Percentiles rank a stretch among this genome's conserved stretches.
Evolutionary conservation across 2,797 vertebrate genomes (phyloP).

Genomic region (Liasis olivaceus): DNA sequence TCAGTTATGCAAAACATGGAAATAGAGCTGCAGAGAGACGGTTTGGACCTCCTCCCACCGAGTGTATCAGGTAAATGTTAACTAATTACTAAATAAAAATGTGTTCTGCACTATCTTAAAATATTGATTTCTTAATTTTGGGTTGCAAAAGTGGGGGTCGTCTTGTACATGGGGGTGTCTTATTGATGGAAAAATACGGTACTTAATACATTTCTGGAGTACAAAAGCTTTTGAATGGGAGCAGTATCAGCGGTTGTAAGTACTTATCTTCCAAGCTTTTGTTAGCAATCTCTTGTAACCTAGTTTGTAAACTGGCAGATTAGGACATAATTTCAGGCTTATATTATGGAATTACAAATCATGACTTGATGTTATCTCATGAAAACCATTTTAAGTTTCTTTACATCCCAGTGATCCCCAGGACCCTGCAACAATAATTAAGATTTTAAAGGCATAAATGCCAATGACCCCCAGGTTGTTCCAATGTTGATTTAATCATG

Average conservation of each 20-base stretch:
- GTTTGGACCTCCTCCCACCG: no score
- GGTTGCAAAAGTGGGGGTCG: no score
- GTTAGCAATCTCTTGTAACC: not conserved
- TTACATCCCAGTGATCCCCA: not conserved
- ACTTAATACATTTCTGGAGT: not conserved
- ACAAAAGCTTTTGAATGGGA: not conserved
- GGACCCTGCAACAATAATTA: not conserved
- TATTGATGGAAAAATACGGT: no score
- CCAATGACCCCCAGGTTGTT: not conserved
- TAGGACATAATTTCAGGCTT: not conserved
- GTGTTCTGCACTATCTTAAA: no score
- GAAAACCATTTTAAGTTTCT: not conserved
- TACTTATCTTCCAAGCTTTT: not conserved
- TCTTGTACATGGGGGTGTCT: no score
- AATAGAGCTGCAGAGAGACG: no score
- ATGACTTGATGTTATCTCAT: not conserved
- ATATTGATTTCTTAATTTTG: no score
- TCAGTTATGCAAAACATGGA: no score
- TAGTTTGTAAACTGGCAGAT: not conserved
- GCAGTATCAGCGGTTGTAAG: not conserved
- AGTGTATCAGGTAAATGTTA: no score
- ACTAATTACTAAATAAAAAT: no score
- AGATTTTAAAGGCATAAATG: not conserved
- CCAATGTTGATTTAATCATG: not conserved
- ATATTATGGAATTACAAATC: not conserved